Evolutionary conservation across 2,113 vertebrate genomes (phyloP), one percentile per base, ranked within the genome.

Genomic region (Turnix velox): DNA sequence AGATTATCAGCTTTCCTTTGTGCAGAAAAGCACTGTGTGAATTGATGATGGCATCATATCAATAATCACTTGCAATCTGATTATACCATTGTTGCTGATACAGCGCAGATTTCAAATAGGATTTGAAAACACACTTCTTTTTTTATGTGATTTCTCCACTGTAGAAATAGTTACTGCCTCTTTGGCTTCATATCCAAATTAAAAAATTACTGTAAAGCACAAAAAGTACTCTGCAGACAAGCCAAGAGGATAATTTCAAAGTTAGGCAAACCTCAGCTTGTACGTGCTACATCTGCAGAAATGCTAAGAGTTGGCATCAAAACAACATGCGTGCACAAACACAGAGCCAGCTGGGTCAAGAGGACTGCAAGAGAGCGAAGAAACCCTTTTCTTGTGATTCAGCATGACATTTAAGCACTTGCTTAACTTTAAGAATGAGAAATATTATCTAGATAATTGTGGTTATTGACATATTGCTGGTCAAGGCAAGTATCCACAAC

Each of bases 301-400:
- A 84, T 14, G 46, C 42, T 30, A 15, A 45, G 30, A 51, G 63
- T 43, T 82, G 12, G 3, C 63, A 40, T 28, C 27, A 93, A 76
- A 59, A 20, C 46, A 35, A 0, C 0, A 22, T 22, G 54, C 0
- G 1, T 30, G 39, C 5, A 1, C 2, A 1, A 67, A 8, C 52
- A 19, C 2, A 0, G 62, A 66, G 78, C 62, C 95, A 91, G 84
- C 74, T 67, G 20, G 63, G 81, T 39, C 59, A 52, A 61, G 81
- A 48, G 66, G 62, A 48, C 43, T 12, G n/a, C 0, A 0, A 42
- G 48, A 68, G 58, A 0, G 0, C 2, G 0, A 40, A 87, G 33
- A 78, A 92, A 87, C 65, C 69, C 49, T 84, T 84, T 6, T 1
- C 84, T 65, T 27, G 66, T 68, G 84, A 54, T 75, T 73, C 87